Evolutionary conservation across 2,797 vertebrate species (phyloP), one percentile per base, ranked within the genome.

Genomic region (Lindbergichthys nudifrons): DNA sequence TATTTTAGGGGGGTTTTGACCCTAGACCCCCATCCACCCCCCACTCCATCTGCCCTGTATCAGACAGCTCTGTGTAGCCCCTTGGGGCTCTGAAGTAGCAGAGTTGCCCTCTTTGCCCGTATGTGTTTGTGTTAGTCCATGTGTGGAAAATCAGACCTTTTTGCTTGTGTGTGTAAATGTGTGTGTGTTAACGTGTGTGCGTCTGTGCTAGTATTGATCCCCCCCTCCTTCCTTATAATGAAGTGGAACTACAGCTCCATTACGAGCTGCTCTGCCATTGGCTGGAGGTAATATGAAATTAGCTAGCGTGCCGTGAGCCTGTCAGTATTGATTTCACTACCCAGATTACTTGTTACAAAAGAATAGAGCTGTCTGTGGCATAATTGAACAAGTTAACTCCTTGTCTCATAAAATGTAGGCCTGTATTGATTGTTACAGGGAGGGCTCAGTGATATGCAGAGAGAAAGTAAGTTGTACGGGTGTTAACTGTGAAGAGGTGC

Each of bases 301-400:
- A 98, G 97, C 95, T 94, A 94, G 96, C 94, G 86, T 96, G 97
- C 96, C 94, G 91, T 93, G 95, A 96, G 94, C 94, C 97, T 96
- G 96, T 97, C 96, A 97, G 95, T 96, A 99, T 98, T 95, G 97
- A 98, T 99, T 96, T 97, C 95, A 95, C 95, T 96, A 97, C 94
- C 96, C 96, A 96, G 96, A 98, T 98, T 97, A 97, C 97, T 97
- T 98, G 97, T 98, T 98, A 98, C 96, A 94, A 98, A 98, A 97
- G 97, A 98, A 98, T 97, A 97, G 97, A 98, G 97, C 97, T 98
- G 97, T 98, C 97, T 98, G 96, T 93, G 94, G 93, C 87, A 85
- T 98, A 98, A 99, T 97, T 98, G 97, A 97, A 98, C 97, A 99
- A 98, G 97, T 99, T 99, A 98, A 98, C 97, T 98, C 96, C 97